Percentiles rank a stretch among this genome's conserved stretches.
These are phyloP conservation scores for Poeciliopsis infans DNA, from an alignment of 2,797 vertebrate species.

Conservation along the genomic window DNA sequence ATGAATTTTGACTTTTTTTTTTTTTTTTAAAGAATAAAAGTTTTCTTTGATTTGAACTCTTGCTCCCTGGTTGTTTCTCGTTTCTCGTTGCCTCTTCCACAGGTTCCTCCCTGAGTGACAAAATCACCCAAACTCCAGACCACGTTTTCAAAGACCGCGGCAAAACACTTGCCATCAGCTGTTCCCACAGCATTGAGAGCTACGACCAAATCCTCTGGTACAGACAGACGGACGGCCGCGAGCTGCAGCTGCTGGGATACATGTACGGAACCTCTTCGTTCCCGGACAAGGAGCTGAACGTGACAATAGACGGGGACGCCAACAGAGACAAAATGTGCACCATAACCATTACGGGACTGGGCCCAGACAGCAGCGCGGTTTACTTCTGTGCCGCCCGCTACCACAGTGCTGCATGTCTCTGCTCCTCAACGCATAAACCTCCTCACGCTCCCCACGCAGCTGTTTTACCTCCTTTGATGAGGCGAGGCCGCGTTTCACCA, in stretches of 20 bases:
- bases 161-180: slow-evolving; percentile 26
- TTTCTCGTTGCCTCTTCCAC: neutral
- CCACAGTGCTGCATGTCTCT: slow-evolving; percentile 44
- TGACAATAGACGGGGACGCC: slow-evolving; percentile 38
- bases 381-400: slow-evolving; percentile 70
- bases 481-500: neutral
- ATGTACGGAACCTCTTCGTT: neutral
- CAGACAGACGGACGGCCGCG: slow-evolving; percentile 29
- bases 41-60: neutral
- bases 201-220: slow-evolving; percentile 66
- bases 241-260: slow-evolving; percentile 52
- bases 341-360: slow-evolving; percentile 28
- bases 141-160: neutral
- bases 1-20: neutral
- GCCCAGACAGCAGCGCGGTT: slow-evolving; percentile 30
- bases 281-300: slow-evolving; percentile 22
- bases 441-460: neutral
- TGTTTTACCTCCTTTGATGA: slow-evolving; percentile 3
- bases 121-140: neutral
- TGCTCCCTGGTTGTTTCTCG: neutral
- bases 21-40: neutral
- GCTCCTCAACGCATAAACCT: slow-evolving; percentile 50
- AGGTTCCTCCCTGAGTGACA: slow-evolving; percentile 19
- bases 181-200: slow-evolving; percentile 35
- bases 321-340: slow-evolving; percentile 14